Base-by-base conservation (phyloP, 2,888 invertebrate genomes). In the Mythimna loreyi region DNA sequence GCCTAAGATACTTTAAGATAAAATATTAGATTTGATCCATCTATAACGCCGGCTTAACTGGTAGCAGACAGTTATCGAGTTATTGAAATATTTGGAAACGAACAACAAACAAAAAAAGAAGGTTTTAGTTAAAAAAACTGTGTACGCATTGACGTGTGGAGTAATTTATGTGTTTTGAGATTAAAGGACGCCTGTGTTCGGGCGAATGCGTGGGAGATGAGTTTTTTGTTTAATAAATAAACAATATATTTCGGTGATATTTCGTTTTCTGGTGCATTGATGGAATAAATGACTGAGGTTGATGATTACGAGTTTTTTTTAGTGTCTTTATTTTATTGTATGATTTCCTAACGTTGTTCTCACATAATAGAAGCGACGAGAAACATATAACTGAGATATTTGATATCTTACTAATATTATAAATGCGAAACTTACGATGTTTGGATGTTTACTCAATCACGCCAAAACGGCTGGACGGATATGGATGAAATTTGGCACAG, bases 41-140 rank as follows among this genome's bases (percentile, higher is more conserved):
- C 75, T 73, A 82, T 81, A 75, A 77, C 80, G 64, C 69, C 30
- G 16, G 28, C 47, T 61, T 67, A 74, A 84, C 82, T 82, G 67
- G 83, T 77, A 84, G 83, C 83, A 59, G 50, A 40, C 69, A 72
- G 77, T 82, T 83, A 83, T 82, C 83, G 78, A 82, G 73, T 82
- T 83, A 84, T 83, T 82, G 83, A 83, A 83, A 83, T 83, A 83
- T 83, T 83, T 82, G 80, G 58, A 67, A 75, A 60, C 50, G 58
- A 55, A 58, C 47, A 73, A 47, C 30, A 40, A 33, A 62, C 50
- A 69, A 63, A 72, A 73, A 73, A 28, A 82, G 73, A 78, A 36
- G 66, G 59, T 65, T 76, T 53, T 67, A 60, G 59, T 75, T 70
- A 80, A 83, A 82, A 83, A 82, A 84, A 82, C 60, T 58, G 59